A percentile compares a stretch with the other conserved stretches of the same genome.
Evolutionary conservation across 2,113 vertebrate species (phyloP).

Genomic region (Turnix velox): DNA sequence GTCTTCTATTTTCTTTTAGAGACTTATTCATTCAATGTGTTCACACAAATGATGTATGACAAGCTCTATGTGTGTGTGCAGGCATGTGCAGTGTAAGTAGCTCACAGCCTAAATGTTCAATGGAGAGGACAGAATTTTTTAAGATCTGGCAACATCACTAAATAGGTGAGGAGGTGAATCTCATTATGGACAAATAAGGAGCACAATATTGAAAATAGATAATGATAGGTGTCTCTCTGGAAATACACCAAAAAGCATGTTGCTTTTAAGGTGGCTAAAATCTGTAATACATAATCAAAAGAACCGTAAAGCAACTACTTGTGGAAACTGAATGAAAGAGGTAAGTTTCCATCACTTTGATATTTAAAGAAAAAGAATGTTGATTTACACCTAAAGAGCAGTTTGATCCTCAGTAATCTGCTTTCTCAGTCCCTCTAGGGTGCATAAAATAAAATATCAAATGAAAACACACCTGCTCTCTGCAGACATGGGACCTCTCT

Average conservation of each 20-base stretch:
- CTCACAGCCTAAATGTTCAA: background rate
- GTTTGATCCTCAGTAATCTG: background rate
- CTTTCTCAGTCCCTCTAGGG: background rate
- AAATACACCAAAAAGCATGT: background rate
- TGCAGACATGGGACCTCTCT: background rate
- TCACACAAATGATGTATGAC: background rate
- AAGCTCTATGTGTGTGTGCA: background rate
- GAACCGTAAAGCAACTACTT: background rate
- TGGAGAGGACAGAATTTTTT: background rate
- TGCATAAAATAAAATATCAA: background rate
- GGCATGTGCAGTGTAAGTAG: rapidly evolving
- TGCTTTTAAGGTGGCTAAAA: background rate
- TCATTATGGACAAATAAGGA: background rate
- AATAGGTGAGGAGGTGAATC: background rate
- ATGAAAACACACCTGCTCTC: background rate
- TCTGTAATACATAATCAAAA: background rate
- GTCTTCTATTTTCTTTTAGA: background rate
- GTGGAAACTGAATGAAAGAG: background rate
- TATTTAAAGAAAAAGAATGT: background rate
- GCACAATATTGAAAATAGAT: background rate
- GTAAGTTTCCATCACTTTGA: background rate
- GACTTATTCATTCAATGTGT: background rate
- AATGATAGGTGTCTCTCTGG: background rate
- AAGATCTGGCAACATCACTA: background rate
- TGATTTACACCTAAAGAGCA: background rate